A percentile compares a stretch with the other conserved stretches of the same genome.
These are phyloP conservation scores for Harpalus rufipes DNA, from an alignment of 2,888 invertebrate genomes.

Conservation along the genomic window DNA sequence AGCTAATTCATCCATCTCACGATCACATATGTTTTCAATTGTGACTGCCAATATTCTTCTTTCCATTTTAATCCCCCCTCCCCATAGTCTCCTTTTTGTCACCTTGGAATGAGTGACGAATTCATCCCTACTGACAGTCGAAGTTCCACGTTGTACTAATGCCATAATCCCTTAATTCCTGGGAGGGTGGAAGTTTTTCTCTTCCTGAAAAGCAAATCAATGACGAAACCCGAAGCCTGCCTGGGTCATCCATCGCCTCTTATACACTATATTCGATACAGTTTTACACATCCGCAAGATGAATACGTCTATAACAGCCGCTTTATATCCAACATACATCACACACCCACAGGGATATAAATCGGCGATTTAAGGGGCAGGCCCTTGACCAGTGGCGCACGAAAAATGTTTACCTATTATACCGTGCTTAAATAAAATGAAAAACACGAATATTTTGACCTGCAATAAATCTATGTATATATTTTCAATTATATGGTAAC, in stretches of 20 bases:
- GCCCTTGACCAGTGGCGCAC: conserved; percentile 15
- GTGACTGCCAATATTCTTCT: too few species aligned
- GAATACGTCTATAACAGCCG: conserved; percentile 24
- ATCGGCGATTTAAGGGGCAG: conserved; percentile 23
- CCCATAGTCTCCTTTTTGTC: too few species aligned
- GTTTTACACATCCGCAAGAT: conserved; percentile 39
- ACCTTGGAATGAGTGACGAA: too few species aligned
- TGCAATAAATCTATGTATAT: too few species aligned
- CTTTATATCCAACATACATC: conserved; percentile 36
- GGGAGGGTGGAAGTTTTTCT: not conserved
- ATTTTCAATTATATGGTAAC: too few species aligned
- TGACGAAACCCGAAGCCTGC: not conserved
- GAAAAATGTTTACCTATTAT: not conserved
- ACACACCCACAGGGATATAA: conserved; percentile 23
- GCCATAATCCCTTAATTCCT: not conserved
- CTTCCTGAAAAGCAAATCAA: not conserved
- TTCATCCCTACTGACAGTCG: not conserved
- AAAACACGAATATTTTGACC: too few species aligned
- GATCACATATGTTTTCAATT: too few species aligned
- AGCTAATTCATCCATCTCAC: too few species aligned
- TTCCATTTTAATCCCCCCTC: too few species aligned
- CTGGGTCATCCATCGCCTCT: conserved; percentile 8
- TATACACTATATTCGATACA: conserved; percentile 36
- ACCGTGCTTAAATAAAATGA: too few species aligned
- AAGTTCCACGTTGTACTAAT: not conserved